These are phyloP conservation scores for Drosophila nigricruria DNA, from an alignment of 2,888 invertebrate genomes.

Conservation along the genomic window DNA sequence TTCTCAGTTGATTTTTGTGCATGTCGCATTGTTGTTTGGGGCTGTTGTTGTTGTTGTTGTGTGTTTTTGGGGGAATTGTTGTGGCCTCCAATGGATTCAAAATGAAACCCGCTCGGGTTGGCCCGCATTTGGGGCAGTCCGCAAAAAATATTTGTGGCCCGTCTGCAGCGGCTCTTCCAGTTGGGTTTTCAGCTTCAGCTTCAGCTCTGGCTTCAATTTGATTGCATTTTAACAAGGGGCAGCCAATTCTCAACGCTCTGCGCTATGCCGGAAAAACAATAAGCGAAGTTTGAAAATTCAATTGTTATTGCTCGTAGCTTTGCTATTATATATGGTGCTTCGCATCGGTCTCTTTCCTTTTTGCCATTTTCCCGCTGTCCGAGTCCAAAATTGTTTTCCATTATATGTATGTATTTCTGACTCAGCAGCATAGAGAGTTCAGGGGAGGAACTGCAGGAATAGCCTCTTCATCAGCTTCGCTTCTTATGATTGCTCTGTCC, in stretches of 20 bases:
- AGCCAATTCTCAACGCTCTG: slow-evolving; percentile 66
- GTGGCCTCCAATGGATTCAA: slow-evolving; percentile 60
- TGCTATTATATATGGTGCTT: slow-evolving; percentile 37
- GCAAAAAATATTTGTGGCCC: slow-evolving; percentile 48
- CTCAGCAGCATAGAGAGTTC: slow-evolving; percentile 50
- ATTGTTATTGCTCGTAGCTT: slow-evolving; percentile 72
- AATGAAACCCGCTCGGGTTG: slow-evolving; percentile 69
- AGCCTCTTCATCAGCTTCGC: slow-evolving; percentile 64
- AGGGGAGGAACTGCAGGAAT: slow-evolving; percentile 28
- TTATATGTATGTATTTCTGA: slow-evolving; percentile 64
- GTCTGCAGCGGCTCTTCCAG: slow-evolving; percentile 11
- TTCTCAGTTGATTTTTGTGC: slow-evolving; percentile 32
- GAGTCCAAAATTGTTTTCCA: slow-evolving; percentile 71
- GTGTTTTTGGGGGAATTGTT: slow-evolving; percentile 54
- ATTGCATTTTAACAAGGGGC: slow-evolving; percentile 77
- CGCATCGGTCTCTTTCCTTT: slow-evolving; percentile 25
- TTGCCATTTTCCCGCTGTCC: slow-evolving; percentile 29
- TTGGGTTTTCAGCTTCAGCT: slow-evolving; percentile 24
- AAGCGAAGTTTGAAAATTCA: slow-evolving; percentile 78
- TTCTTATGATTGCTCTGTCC: slow-evolving; percentile 69
- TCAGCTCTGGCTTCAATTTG: slow-evolving; percentile 61
- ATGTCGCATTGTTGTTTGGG: slow-evolving; percentile 37
- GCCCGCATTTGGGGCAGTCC: slow-evolving; percentile 43
- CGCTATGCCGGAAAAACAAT: slow-evolving; percentile 67
- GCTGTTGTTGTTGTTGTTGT: slow-evolving; percentile 36